Evolutionary conservation across 2,797 vertebrate species (phyloP).

Genomic region (Amazonetta brasiliensis): DNA sequence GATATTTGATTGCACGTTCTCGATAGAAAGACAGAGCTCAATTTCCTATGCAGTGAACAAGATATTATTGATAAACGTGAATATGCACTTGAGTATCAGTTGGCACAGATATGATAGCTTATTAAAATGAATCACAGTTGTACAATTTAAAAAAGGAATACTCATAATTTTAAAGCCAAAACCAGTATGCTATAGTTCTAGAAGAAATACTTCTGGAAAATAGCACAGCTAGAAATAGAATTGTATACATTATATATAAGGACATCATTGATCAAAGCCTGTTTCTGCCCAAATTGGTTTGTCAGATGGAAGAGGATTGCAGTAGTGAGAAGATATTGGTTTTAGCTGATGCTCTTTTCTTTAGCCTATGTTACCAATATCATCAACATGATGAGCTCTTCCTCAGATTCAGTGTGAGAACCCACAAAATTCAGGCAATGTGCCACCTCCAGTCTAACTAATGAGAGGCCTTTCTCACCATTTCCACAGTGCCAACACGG

Average conservation of each 20-base stretch:
- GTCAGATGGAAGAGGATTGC: constrained; percentile 23
- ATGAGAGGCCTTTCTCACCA: not conserved
- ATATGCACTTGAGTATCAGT: constrained; percentile 10
- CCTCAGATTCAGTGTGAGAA: not conserved
- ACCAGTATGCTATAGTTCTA: not conserved
- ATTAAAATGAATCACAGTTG: constrained; percentile 50
- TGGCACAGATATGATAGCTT: constrained; percentile 57
- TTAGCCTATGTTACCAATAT: not conserved
- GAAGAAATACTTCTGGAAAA: constrained; percentile 49
- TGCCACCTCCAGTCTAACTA: not conserved
- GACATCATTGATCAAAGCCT: constrained; percentile 44
- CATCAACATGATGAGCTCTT: not conserved
- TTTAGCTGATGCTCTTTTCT: not conserved
- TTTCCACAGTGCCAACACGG: not conserved
- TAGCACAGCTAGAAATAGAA: constrained; percentile 61
- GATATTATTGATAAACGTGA: constrained; percentile 40
- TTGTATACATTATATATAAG: constrained; percentile 68
- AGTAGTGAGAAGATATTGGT: not conserved
- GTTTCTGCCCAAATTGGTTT: constrained; percentile 61
- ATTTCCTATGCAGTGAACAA: constrained; percentile 58
- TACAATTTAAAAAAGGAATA: constrained; percentile 50
- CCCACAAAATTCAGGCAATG: not conserved
- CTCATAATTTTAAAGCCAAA: constrained; percentile 48
- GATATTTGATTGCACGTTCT: constrained; percentile 32
- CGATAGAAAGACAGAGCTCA: constrained; percentile 48